Base-by-base conservation (phyloP, 2,888 invertebrate genomes). In the Leptopterna dolabrata region DNA sequence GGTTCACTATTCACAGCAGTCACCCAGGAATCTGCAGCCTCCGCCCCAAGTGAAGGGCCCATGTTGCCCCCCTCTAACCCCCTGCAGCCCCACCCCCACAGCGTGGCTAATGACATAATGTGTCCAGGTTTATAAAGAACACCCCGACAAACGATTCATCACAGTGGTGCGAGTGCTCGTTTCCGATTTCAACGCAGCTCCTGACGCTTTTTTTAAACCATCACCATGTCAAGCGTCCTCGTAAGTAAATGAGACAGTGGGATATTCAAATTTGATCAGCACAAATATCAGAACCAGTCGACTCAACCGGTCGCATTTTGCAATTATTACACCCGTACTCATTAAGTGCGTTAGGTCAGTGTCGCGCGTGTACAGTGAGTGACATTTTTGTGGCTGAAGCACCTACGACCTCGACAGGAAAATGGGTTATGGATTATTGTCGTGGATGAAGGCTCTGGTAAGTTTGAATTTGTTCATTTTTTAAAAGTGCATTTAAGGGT, bases 81-180 rank as follows among this genome's bases (percentile, higher is more conserved):
- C 45, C 41, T 11, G 9, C 19, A 3, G 19, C 47, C 41, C 78
- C 78, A 78, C 78, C 78, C 78, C 78, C 78, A 14, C 45, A 27
- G 16, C 78, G 78, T 78, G 27, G 14, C 2, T 45, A 78, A 78
- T 78, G 78, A 78, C 78, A 78, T 78, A 78, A 78, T 78, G 78
- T 24, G 45, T 43, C 78, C 78, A 43, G 45, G 78, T 78, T 78
- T 78, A 78, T 78, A 78, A 78, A 78, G 78, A 36, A 78, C 78
- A 78, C 78, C 78, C 78, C 78, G 19, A 27, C 78, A 78, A 78
- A 78, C 45, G 78, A 78, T n/a, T 45, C 78, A 78, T 43, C 43
- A 78, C 78, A 78, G 78, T 78, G 24, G 78, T 41, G 41, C 27
- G 45, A 45, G 78, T 78, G 45, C 19, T 36, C 41, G 36, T 78